Evolutionary conservation across 2,888 invertebrate genomes (phyloP), one percentile per base, ranked within the genome.

Genomic region (Dione vanillae): DNA sequence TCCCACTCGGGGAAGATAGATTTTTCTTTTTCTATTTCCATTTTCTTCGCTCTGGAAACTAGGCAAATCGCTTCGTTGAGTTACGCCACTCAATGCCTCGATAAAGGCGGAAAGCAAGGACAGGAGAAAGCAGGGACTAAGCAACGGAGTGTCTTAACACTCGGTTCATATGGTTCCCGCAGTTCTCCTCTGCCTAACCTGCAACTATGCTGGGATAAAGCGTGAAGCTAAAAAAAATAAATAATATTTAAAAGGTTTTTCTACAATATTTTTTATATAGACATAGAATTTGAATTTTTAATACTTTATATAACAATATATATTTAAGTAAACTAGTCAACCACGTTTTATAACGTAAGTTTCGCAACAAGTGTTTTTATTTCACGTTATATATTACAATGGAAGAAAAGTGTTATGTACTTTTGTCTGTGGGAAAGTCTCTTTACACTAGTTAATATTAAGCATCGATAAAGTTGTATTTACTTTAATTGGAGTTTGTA

Each of bases 351-450:
- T 2, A 2, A 27, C 2, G 5, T 3, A 27, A 27, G 56, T 66
- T 66, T 56, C 66, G 66, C 35, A 56, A 56, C 56, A 45, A 66
- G 66, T 66, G 19, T 66, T 56, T 66, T 45, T 47, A 45, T 56
- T 52, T n/a, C n/a, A 11, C 8, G 58, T 58, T 59, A 59, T 59
- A 41, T 59, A 40, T 40, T n/a, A n/a, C 40, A 9, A 40, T 40
- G 41, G 41, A 20, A 41, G 54, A 54, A 65, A 45, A 12, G 43
- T 45, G 66, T 58, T 58, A 49, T 66, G 58, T 65, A 65, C 45
- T 45, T 58, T 19, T 58, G 56, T 58, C 40, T 62, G 20, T 27
- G 37, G 37, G 58, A 58, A 67, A 67, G 56, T 58, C 12, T 16
- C 45, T 54, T 45, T 66, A 41, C 56, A 66, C 47, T 66, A 40